Evolutionary conservation across 2,797 vertebrate species (phyloP).

Genomic region (Parotocinclus haroldoi): DNA sequence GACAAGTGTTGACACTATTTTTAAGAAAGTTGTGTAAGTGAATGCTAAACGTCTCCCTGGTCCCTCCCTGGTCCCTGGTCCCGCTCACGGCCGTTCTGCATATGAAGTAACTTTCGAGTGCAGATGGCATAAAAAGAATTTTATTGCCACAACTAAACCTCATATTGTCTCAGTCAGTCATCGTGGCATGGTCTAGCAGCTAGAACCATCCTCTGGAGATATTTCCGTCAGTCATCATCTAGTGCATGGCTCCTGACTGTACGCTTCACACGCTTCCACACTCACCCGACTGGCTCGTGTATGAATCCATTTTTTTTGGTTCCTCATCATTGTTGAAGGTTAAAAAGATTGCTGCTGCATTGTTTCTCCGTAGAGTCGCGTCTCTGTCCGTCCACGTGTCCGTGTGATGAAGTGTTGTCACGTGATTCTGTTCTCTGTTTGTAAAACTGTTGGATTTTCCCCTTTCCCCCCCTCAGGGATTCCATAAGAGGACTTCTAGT

Average conservation of each 20-base stretch:
- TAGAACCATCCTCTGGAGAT: constrained; percentile 37
- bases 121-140: constrained; percentile 89
- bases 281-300: constrained; percentile 68
- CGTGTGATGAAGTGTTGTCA: constrained; percentile 70
- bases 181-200: constrained; percentile 72
- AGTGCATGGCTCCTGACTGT: constrained; percentile 46
- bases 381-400: constrained; percentile 64
- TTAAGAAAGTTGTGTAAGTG: constrained; percentile 76
- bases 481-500: constrained; percentile 79
- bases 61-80: constrained; percentile 34
- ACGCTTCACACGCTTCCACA: constrained; percentile 55
- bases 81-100: constrained; percentile 34
- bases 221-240: constrained; percentile 20
- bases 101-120: constrained; percentile 45
- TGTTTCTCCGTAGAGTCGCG: constrained; percentile 49
- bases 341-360: constrained; percentile 56
- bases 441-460: constrained; percentile 71
- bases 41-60: constrained; percentile 20
- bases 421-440: constrained; percentile 94
- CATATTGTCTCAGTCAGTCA: constrained; percentile 50
- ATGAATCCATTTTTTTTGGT: constrained; percentile 62
- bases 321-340: constrained; percentile 51
- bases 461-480: constrained; percentile 57
- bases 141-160: constrained; percentile 74
- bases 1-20: constrained; percentile 26